Percentiles rank a stretch among this genome's conserved stretches.
Conservation (phyloP, 1,140 invertebrate species). For the Rhopalosiphum padi region DNA sequence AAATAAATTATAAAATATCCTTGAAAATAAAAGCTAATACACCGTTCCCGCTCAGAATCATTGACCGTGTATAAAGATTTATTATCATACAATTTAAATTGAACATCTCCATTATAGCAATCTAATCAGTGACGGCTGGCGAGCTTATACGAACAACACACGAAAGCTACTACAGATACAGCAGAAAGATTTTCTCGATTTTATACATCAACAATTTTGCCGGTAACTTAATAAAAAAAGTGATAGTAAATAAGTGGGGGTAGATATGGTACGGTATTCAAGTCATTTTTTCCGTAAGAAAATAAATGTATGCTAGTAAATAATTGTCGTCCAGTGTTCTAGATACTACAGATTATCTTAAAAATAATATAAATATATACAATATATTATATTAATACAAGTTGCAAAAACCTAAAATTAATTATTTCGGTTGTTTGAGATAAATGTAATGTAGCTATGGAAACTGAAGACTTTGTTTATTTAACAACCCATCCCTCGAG, state of each 20-base stretch:
- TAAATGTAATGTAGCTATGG: background rate
- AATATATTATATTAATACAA: background rate
- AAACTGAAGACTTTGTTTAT: background rate
- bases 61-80: background rate
- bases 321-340: background rate
- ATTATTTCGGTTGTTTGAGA: background rate
- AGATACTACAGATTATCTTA: background rate
- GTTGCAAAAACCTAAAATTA: background rate
- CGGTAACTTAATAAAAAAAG: background rate
- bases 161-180: background rate
- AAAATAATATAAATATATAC: background rate
- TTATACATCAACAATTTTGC: background rate
- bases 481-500: background rate
- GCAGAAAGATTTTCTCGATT: background rate
- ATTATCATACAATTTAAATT: background rate
- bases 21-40: background rate
- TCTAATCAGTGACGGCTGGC: no score
- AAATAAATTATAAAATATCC: background rate
- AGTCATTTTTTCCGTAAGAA: background rate
- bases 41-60: background rate
- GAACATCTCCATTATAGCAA: background rate
- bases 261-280: background rate
- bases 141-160: background rate
- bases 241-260: background rate
- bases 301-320: background rate